Conservation (phyloP, 2,797 vertebrate genomes). For the Nasua narica region DNA sequence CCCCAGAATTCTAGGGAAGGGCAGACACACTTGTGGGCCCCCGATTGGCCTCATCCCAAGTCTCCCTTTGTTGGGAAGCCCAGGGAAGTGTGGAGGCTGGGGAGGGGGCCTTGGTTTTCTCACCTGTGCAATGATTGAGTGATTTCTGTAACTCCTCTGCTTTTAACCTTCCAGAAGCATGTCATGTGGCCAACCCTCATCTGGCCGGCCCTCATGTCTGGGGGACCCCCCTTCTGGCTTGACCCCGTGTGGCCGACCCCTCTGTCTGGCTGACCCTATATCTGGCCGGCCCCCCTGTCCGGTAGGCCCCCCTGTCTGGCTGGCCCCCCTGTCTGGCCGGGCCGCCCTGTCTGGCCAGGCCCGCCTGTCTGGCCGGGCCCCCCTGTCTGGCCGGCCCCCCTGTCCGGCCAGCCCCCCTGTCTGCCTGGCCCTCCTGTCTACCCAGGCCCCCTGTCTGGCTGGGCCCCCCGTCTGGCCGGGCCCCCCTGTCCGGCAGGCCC, state of each 20-base stretch:
- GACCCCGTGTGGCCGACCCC: no score
- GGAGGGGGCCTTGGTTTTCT: background rate
- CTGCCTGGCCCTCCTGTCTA: no score
- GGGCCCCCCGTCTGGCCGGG: no score
- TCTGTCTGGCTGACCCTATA: no score
- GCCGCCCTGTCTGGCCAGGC: no score
- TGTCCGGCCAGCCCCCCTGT: no score
- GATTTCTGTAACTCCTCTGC: background rate
- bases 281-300: background rate
- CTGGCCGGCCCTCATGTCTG: background rate
- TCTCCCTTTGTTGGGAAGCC: background rate
- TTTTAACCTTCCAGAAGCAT: rapidly evolving
- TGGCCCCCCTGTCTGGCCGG: no score
- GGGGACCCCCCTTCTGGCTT: background rate
- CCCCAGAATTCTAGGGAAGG: no score
- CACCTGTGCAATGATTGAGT: background rate
- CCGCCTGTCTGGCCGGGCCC: no score
- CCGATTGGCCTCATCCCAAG: rapidly evolving
- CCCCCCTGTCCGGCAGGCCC: no score
- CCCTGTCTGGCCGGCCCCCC: no score
- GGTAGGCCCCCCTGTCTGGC: rapidly evolving
- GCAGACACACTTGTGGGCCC: background rate
- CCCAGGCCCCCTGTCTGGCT: no score
- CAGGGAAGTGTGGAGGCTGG: rapidly evolving
- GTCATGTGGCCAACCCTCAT: background rate